Base-by-base conservation (phyloP, 2,888 invertebrate genomes). In the Eudemis profundana region DNA sequence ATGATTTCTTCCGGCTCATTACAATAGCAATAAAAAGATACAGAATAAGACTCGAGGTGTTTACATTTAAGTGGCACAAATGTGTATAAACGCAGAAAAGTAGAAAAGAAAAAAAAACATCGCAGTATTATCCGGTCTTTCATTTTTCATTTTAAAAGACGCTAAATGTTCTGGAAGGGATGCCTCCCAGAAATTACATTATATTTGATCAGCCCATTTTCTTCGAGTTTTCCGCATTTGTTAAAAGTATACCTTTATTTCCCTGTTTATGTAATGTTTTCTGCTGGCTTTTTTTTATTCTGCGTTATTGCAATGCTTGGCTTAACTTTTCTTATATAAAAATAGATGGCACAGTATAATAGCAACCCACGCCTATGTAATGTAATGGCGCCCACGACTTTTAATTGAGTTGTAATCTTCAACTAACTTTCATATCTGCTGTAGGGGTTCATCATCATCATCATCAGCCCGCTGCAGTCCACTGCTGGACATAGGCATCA, bases 191-290 rank as follows among this genome's bases (percentile, higher is more conserved):
- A 63, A 63, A 63, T 63, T 63, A 63, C 49, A 63, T 63, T 63
- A 57, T 50, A 63, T 63, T 63, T 63, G 63, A 57, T 63, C 63
- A 57, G 49, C 49, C 49, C 49, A 57, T 50, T 63, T 63, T 63
- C 56, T 63, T 63, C 5, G 42, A 63, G 49, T 57, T 63, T 63
- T 42, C 63, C 56, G 49, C 63, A 42, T 63, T 56, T 42, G 63
- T 50, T 63, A 57, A 63, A 47, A 40, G 54, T 56, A 56, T 57
- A 50, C 56, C 21, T 57, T 63, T 57, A 63, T 63, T 63, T 50
- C n/a, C 56, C 49, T 63, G 63, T 63, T 57, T 63, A 63, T 63
- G 23, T 56, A 56, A 56, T 56, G 54, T 42, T 56, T 56, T 15
- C 49, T n/a, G n/a, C 42, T 12, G 27, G 27, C 27, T 54, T 33